Conservation (phyloP, 2,797 vertebrate genomes). For the Leuciscus waleckii region DNA sequence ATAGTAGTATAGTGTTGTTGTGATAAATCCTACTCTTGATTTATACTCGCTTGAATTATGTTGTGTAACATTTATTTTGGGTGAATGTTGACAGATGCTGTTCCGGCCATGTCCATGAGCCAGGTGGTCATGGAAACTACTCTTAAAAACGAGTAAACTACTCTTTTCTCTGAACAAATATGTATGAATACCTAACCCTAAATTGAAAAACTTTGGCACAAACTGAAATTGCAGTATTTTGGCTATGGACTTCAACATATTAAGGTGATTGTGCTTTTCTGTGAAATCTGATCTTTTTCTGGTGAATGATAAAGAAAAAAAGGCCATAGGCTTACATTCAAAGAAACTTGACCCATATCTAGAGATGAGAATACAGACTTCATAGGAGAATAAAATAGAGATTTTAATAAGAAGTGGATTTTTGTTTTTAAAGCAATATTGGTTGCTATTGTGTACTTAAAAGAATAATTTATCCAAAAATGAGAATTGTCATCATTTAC, state of each 20-base stretch:
- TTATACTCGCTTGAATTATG: background rate
- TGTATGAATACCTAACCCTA: background rate
- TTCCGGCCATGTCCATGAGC: constrained; percentile 56
- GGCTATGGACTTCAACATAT: background rate
- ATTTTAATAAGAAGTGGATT: background rate
- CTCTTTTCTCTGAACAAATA: background rate
- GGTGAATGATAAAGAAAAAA: background rate
- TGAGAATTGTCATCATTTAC: too few relatives aligned
- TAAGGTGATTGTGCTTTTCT: background rate
- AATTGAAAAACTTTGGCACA: background rate
- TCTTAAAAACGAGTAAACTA: constrained; percentile 71
- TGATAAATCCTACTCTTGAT: background rate
- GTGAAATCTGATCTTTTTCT: background rate
- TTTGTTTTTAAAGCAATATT: background rate
- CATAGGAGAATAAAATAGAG: background rate
- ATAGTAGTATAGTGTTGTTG: background rate
- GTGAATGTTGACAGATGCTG: constrained; percentile 60
- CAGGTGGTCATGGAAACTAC: constrained; percentile 70
- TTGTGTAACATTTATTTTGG: constrained; percentile 69
- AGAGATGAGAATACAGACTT: background rate
- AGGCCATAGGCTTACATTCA: background rate
- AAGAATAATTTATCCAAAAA: too few relatives aligned
- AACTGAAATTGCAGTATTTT: background rate
- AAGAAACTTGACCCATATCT: background rate
- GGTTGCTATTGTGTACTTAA: background rate